Conservation (phyloP, 2,888 invertebrate genomes). For the Cistogaster globosa region DNA sequence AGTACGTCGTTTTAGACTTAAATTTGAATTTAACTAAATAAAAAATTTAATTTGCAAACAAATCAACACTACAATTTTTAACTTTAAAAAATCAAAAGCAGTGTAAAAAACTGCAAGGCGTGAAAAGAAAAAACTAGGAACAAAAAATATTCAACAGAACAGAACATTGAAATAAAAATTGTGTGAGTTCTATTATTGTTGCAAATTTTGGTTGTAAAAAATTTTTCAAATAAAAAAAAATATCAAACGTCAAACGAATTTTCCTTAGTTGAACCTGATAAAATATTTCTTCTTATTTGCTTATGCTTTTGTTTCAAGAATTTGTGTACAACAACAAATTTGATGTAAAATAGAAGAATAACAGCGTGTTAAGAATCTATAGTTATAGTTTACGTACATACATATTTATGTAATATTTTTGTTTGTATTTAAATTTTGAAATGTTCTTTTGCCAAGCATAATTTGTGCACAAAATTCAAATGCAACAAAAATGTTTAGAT, state of each 20-base stretch:
- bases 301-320: constrained; percentile 21
- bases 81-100: no score
- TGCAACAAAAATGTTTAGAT: constrained; percentile 6
- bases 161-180: not conserved
- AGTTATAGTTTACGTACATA: constrained; percentile 18
- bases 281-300: constrained; percentile 24
- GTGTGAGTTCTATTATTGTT: constrained; percentile 19
- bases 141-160: not conserved
- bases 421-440: constrained; percentile 29
- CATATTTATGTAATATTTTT: no score
- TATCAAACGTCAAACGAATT: constrained; percentile 6
- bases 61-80: no score
- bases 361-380: constrained; percentile 32
- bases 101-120: not conserved
- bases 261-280: constrained; percentile 29
- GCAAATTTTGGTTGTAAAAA: constrained; percentile 33
- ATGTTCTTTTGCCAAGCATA: constrained; percentile 34
- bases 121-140: not conserved
- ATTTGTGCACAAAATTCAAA: constrained; percentile 15
- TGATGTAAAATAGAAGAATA: constrained; percentile 37
- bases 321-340: constrained; percentile 38
- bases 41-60: no score
- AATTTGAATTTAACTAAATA: no score
- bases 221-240: not conserved
- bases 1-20: no score